These are phyloP conservation scores for Apostichopus californicus DNA, from an alignment of 35 echinoderm and acorn worm genomes.

Conservation along the genomic window DNA sequence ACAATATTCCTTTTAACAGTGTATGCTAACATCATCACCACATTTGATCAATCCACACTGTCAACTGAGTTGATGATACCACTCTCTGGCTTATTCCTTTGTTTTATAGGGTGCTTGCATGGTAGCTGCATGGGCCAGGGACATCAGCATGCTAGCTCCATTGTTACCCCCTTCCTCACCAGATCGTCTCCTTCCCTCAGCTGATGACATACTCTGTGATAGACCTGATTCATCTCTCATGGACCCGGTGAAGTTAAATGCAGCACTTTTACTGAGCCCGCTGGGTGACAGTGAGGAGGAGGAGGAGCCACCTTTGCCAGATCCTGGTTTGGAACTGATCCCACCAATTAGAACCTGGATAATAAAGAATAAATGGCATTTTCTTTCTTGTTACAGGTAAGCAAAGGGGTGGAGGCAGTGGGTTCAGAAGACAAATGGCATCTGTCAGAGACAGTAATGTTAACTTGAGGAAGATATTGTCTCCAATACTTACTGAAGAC, in stretches of 20 bases:
- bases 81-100: background rate
- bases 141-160: slow-evolving; percentile 93
- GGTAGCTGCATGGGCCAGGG: slow-evolving; percentile 90
- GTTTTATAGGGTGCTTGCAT: slow-evolving; percentile 75
- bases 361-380: background rate
- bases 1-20: no score
- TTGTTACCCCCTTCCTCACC: slow-evolving; percentile 23
- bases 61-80: no score
- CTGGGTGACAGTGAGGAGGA: slow-evolving; percentile 8
- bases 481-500: background rate
- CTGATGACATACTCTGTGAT: slow-evolving; percentile 41
- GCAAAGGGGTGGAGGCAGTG: no score
- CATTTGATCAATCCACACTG: no score
- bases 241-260: background rate
- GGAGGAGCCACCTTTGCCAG: slow-evolving; percentile 2
- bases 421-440: no score
- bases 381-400: no score
- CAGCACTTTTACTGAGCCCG: slow-evolving; percentile 25
- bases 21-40: no score
- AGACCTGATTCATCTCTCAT: slow-evolving; percentile 41
- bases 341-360: slow-evolving; percentile 1
- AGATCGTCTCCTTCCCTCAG: slow-evolving; percentile 18
- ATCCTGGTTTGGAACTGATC: slow-evolving; percentile 8
- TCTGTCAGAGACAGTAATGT: no score
- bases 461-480: no score